These are phyloP conservation scores for Dryadula phaetusa DNA, from an alignment of 2,888 invertebrate species.

Conservation along the genomic window DNA sequence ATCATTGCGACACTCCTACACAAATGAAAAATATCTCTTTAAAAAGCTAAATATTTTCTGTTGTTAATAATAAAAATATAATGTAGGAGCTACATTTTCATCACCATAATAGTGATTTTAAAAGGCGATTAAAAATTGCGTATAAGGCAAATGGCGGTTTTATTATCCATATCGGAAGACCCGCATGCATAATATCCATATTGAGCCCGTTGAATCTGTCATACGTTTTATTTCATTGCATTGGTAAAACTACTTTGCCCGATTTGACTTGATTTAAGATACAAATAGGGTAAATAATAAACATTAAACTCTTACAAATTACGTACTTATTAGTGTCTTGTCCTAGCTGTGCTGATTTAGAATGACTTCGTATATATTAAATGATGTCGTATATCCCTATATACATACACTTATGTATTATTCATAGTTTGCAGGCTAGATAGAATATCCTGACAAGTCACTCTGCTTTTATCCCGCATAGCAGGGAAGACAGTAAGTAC, in stretches of 20 bases:
- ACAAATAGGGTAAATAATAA: neutral
- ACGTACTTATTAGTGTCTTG: neutral
- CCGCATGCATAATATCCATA: neutral
- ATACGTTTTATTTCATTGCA: constrained; percentile 7
- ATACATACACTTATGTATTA: no score
- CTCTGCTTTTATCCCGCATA: no score
- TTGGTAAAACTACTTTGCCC: neutral
- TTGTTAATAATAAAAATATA: no score
- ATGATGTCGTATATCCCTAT: no score
- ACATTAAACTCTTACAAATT: no score
- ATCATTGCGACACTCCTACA: no score
- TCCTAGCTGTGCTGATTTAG: neutral
- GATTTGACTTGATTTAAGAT: neutral
- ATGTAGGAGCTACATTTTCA: neutral
- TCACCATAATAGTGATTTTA: neutral
- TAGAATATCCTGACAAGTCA: no score
- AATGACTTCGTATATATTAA: no score
- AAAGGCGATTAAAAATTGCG: neutral
- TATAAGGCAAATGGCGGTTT: neutral
- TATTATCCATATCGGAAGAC: constrained; percentile 2
- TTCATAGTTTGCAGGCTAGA: no score
- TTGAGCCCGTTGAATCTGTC: neutral
- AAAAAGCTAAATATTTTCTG: no score
- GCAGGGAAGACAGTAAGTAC: no score
- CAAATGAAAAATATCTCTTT: no score